phyloP scores from a whole-genome alignment of 2,797 vertebrate genomes.

The Muscicapa comitata region DNA sequence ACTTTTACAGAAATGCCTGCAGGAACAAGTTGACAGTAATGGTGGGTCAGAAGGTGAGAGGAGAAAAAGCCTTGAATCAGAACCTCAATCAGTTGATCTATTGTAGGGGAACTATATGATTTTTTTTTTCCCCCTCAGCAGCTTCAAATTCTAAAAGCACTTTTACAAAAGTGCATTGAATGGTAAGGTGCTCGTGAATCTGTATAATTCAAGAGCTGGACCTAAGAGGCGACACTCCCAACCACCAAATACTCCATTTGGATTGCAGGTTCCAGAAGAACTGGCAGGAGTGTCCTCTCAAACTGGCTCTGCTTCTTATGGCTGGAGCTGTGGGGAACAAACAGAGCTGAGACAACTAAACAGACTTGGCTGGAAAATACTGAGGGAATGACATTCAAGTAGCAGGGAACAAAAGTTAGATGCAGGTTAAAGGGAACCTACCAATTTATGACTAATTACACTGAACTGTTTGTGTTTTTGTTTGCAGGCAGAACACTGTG shows the following conservation, averaged over 20 bases:
- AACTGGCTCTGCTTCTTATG: background rate
- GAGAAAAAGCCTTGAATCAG: background rate
- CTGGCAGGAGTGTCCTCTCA: background rate
- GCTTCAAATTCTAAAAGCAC: background rate
- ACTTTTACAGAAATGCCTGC: background rate
- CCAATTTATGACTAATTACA: background rate
- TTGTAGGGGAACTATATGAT: background rate
- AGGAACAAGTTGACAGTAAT: conserved; percentile 11
- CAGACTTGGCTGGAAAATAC: background rate
- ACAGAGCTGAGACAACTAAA: background rate
- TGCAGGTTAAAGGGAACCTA: background rate
- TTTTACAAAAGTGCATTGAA: background rate
- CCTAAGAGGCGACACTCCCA: background rate
- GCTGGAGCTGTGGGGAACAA: background rate
- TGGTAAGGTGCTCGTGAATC: background rate
- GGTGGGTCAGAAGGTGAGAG: background rate
- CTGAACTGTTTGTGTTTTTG: background rate
- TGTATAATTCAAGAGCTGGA: background rate
- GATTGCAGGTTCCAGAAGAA: background rate
- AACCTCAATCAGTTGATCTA: background rate
- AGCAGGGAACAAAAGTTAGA: background rate
- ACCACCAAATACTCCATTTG: background rate
- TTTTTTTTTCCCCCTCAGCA: background rate
- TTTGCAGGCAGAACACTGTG: background rate
- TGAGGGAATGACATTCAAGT: background rate